Conservation (phyloP, 2,113 vertebrate species). For the Callospermophilus lateralis region DNA sequence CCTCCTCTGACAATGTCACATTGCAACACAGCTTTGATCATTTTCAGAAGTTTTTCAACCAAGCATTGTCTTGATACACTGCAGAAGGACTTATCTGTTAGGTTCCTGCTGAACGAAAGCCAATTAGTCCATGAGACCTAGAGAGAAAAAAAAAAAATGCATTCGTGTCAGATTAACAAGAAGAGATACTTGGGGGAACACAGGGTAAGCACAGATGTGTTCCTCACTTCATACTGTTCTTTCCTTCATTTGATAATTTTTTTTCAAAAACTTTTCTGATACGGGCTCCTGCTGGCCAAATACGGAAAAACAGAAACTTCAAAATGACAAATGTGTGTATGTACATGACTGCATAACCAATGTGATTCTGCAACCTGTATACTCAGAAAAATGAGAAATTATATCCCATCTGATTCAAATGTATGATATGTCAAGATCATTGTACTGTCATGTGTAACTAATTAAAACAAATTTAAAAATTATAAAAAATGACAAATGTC, state of each 20-base stretch:
- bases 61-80: constrained; percentile 34
- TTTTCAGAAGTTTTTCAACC: constrained; percentile 54
- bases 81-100: constrained; percentile 69
- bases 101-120: constrained; percentile 71
- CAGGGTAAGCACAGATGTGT: not conserved
- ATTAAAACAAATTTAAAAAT: too few species aligned
- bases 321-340: not conserved
- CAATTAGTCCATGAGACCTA: constrained; percentile 83
- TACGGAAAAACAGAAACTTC: not conserved
- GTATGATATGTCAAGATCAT: too few species aligned
- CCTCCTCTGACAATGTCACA: constrained; percentile 70
- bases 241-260: not conserved
- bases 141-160: not conserved
- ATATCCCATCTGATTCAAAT: too few species aligned
- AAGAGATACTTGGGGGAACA: not conserved
- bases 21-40: constrained; percentile 35
- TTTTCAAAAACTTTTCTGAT: constrained; percentile 18
- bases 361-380: too few species aligned
- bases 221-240: not conserved
- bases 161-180: not conserved
- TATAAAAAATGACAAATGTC: not conserved
- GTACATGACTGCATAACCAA: too few species aligned
- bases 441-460: too few species aligned
- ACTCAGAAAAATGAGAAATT: too few species aligned
- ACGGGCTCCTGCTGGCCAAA: not conserved